Base-by-base conservation (phyloP, 2,888 invertebrate species). In the Spilosoma lubricipeda region DNA sequence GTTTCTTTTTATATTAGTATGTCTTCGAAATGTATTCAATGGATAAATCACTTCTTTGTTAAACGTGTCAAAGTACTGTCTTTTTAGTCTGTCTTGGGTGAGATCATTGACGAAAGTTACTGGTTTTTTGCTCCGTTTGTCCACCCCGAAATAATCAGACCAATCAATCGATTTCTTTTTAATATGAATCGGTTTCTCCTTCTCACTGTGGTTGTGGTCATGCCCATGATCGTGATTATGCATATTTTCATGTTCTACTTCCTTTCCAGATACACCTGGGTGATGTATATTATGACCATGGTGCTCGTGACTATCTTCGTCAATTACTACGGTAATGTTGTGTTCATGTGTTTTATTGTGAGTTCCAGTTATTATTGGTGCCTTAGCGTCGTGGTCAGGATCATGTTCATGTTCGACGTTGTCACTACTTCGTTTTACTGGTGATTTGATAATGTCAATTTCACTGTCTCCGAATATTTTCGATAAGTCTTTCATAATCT, bases 111-210 rank as follows among this genome's bases (percentile, higher is more conserved):
- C 84, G 72, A 91, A 92, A 20, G 90, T 80, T 36, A 88, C 84
- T 0, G 96, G 95, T 85, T 97, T 97, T 91, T 98, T 98, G 90
- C 96, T 97, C 76, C 98, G 97, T 79, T 97, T 97, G 89, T 98
- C 98, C 78, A 98, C 96, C 0, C 98, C 98, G 87, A 98, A 98
- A 88, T 98, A 98, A 85, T 98, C 97, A 0, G 98, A 97, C 98
- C 98, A 98, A 86, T 98, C 97, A 77, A 98, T 97, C 1, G 98
- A 98, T 90, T 98, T 98, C 92, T 98, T 98, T 79, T 97, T 97
- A 13, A 98, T 90, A 42, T 95, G 94, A 64, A 96, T 95, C 15
- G 95, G 93, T 81, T 95, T 96, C 52, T 96, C 96, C 30, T 89
- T 82, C 72, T 92, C 90, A 36, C 80, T 77, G 27, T 85, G 81